Base-by-base conservation (phyloP, 2,888 invertebrate genomes). In the Odontocerum albicorne region DNA sequence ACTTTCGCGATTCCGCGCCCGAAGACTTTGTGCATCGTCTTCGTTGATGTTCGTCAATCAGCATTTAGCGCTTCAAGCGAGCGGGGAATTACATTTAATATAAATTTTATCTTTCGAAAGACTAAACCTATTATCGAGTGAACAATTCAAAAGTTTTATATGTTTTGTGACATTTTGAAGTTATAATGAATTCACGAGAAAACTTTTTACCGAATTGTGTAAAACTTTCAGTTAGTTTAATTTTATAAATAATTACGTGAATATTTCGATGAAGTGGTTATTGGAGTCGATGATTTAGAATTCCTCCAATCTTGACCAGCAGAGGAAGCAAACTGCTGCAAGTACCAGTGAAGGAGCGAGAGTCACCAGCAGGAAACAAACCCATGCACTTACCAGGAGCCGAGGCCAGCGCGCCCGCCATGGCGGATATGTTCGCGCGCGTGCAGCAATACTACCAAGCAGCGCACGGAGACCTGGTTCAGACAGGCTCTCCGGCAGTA, bases 401-500 rank as follows among this genome's bases (percentile, higher is more conserved):
- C n/a, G 76, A 75, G 74, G 82, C 77, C 64, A 59, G 63, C 12
- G 70, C 81, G 68, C 79, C 82, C 65, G 80, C 80, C 63, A 86
- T 86, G 79, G 84, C 86, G 71, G 90, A 90, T 66, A 85, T 87
- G 74, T 88, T 85, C 72, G 79, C 83, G 63, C 83, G 85, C 64
- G 80, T 90, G 64, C 86, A 88, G 69, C 90, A 91, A 66, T 86
- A 88, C 66, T 82, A 91, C 63, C 85, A 89, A 72, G 92, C 92
- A 68, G 92, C 89, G 68, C 93, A 94, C 67, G 95, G 95, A n/a
- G 92, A 93, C 69, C 78, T 97, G 67, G 90, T 95, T 64, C 88
- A 89, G 71, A 98, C 98, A 20, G 97, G 96, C 44, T 94, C 94
- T 60, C 98, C 98, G 1, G 91, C 95, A 62, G 90, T 99, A 62